These are phyloP conservation scores for Anthoscopus minutus DNA, from an alignment of 2,113 vertebrate species.

Conservation along the genomic window DNA sequence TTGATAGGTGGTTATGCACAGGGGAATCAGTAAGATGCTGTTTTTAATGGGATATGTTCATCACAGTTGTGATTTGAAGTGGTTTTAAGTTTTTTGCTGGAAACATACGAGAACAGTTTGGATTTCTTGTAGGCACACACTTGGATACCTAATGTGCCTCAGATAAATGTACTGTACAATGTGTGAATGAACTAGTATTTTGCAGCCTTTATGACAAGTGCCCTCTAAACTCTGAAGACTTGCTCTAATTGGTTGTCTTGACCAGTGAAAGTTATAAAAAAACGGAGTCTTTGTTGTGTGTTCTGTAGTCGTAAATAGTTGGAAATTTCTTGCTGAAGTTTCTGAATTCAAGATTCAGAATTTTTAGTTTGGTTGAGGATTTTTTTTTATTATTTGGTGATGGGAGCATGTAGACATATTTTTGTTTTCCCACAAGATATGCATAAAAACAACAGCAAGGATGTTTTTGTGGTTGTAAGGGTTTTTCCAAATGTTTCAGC, in stretches of 20 bases:
- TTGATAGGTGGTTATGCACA: neutral
- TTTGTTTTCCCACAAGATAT: neutral
- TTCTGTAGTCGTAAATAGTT: neutral
- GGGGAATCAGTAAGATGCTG: neutral
- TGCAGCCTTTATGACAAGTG: neutral
- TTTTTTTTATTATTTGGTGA: neutral
- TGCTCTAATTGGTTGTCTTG: neutral
- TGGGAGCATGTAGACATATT: neutral
- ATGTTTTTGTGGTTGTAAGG: neutral
- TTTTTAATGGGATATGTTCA: fast-evolving
- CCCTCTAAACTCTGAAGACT: neutral
- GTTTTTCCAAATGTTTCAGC: neutral
- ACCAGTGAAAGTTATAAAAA: neutral
- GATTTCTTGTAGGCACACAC: neutral
- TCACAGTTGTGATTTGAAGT: neutral
- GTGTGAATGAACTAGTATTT: neutral
- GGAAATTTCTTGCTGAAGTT: neutral
- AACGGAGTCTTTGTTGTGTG: neutral
- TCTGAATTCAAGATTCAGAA: neutral
- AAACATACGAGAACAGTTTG: neutral
- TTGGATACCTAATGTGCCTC: neutral
- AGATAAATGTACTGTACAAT: neutral
- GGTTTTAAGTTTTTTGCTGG: neutral
- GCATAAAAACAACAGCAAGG: neutral
- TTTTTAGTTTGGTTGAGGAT: neutral